A percentile compares a stretch with the other conserved stretches of the same genome.
Evolutionary conservation across 2,797 vertebrate genomes (phyloP).

Genomic region (Parauchenoglanis ngamensis): DNA sequence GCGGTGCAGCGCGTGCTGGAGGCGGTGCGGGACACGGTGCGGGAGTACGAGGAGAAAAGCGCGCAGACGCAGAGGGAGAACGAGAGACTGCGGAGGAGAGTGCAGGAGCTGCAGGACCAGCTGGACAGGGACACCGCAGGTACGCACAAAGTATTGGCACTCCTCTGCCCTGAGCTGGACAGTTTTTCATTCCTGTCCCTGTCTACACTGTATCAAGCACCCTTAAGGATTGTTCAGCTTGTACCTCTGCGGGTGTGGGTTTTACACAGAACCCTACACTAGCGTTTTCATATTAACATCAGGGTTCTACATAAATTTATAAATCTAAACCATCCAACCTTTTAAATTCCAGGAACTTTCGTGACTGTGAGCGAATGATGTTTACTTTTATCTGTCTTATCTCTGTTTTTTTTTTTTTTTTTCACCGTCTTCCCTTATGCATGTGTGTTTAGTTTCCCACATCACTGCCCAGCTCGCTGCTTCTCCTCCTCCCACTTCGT

Average conservation of each 20-base stretch:
- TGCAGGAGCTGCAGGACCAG: conserved; percentile 62
- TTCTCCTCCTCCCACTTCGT: neutral
- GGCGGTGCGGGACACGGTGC: conserved; percentile 64
- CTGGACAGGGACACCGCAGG: conserved; percentile 35
- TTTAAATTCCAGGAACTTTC: neutral
- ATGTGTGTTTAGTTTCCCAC: conserved; percentile 21
- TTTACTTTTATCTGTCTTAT: neutral
- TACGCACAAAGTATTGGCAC: neutral
- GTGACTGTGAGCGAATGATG: neutral
- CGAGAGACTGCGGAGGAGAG: conserved; percentile 53
- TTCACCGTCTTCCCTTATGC: neutral
- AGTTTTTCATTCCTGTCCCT: neutral
- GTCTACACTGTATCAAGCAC: no score
- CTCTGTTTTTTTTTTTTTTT: neutral
- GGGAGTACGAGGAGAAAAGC: conserved; percentile 60
- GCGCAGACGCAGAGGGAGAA: conserved; percentile 58
- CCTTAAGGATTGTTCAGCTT: neutral
- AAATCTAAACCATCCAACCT: neutral
- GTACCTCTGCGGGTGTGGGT: neutral
- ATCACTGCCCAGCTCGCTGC: conserved; percentile 11
- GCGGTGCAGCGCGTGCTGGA: conserved; percentile 59
- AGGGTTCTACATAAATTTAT: neutral
- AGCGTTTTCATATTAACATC: neutral
- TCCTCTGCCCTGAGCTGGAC: neutral
- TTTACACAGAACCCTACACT: neutral